phyloP scores from a whole-genome alignment of 2,113 vertebrate genomes.

The Mesembrinibis cayennensis region DNA sequence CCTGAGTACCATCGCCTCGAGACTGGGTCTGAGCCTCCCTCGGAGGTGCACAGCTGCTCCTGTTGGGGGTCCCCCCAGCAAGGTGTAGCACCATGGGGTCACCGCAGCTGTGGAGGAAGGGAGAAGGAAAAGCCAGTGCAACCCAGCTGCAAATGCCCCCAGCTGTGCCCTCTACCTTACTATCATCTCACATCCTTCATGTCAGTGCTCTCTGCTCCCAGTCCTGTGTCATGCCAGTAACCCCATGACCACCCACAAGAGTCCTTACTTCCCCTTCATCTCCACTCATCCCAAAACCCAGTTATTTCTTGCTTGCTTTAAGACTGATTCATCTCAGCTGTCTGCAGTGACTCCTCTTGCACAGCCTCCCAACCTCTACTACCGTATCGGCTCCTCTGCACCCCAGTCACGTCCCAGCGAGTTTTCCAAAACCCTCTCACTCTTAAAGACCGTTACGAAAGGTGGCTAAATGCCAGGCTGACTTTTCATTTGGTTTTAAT shows the following conservation, averaged over 20 bases:
- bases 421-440: background rate
- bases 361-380: background rate
- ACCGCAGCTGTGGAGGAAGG: background rate
- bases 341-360: background rate
- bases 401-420: background rate
- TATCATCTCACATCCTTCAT: accelerated
- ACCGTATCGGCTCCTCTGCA: background rate
- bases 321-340: background rate
- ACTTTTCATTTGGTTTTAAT: background rate
- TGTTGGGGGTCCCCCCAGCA: background rate
- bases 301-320: background rate
- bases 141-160: background rate
- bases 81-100: background rate
- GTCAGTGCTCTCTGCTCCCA: background rate
- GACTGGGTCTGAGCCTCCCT: background rate
- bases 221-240: background rate
- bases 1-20: accelerated
- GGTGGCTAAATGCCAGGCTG: background rate
- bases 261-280: background rate
- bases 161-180: background rate
- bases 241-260: background rate
- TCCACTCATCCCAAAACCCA: background rate
- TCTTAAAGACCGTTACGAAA: background rate
- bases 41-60: background rate
- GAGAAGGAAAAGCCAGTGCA: background rate